Base-by-base conservation (phyloP, 2,888 invertebrate species). In the Lochmaea capreae region DNA sequence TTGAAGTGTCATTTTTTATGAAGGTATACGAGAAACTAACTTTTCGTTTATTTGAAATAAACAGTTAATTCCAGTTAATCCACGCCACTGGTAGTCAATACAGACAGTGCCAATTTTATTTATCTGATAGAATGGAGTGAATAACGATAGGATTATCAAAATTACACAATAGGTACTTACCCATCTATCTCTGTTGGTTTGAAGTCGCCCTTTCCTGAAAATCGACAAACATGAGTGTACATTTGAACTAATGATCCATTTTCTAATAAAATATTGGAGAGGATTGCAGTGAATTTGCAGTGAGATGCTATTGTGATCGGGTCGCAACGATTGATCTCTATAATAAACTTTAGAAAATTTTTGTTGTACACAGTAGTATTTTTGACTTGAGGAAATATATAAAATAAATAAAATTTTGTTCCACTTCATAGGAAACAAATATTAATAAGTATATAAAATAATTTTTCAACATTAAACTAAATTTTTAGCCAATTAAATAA, bases 171-270 rank as follows among this genome's bases (percentile, higher is more conserved):
- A 26, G 33, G 58, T 77, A 87, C 92, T 92, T 88, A 95, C 94
- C 93, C 93, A 89, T 94, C 94, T 88, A 94, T 90, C 87, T 94
- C 94, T 84, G 93, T 92, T 87, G 94, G 93, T 89, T 94, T 93
- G 89, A 94, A 94, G 87, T 94, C 94, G 81, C 93, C 93, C 89
- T 93, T 92, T 86, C 93, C 94, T 94, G 91, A 69, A 80, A 82
- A 75, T 76, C 65, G 72, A 71, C 75, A 74, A 77, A 61, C 71
- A 71, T 65, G 22, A 71, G 57, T 62, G 52, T 68, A 61, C 61
- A 62, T 71, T 71, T 65, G 46, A 71, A 65, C 65, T 57, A 71
- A 71, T 65, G 71, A 71, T 65, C 71, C 58, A 58, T 65, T 71
- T 43, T 43, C 65, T 62, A 58, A 71, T 71, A 65, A 71, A 65